Conservation (phyloP, 2,113 vertebrate species). For the Trematomus loennbergii region DNA sequence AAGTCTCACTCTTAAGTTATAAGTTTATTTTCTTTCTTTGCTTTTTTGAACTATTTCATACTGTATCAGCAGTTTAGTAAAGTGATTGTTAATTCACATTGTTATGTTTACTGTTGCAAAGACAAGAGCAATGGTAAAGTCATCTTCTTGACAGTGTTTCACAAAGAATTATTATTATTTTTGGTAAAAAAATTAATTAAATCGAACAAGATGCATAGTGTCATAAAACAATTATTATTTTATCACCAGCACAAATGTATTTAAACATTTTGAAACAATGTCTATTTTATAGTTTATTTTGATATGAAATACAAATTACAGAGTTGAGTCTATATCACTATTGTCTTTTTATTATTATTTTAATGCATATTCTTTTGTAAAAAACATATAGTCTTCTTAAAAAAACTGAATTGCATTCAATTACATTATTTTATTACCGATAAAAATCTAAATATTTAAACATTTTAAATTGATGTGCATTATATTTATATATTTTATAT, state of each 20-base stretch:
- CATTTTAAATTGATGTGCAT: too few species aligned
- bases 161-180: background rate
- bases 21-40: slow-evolving; percentile 22
- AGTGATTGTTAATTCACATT: background rate
- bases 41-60: slow-evolving; percentile 2
- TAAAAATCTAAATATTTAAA: too few species aligned
- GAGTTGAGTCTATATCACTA: background rate
- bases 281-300: background rate
- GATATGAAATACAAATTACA: background rate
- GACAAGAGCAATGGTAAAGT: background rate
- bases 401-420: too few species aligned
- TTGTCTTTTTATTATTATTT: too few species aligned
- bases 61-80: slow-evolving; percentile 3
- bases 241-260: slow-evolving; percentile 83
- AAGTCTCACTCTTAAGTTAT: slow-evolving; percentile 56
- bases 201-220: background rate
- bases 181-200: background rate
- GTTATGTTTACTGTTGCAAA: background rate
- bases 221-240: slow-evolving; percentile 33
- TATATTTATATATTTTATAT: too few species aligned
- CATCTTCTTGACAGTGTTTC: background rate
- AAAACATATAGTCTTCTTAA: too few species aligned
- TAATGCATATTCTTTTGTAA: too few species aligned
- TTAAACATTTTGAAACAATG: slow-evolving; percentile 77
- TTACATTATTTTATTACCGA: too few species aligned